Percentiles rank a stretch among this genome's conserved stretches.
Conservation (phyloP, 2,888 invertebrate species). For the Parasteatoda lunata region DNA sequence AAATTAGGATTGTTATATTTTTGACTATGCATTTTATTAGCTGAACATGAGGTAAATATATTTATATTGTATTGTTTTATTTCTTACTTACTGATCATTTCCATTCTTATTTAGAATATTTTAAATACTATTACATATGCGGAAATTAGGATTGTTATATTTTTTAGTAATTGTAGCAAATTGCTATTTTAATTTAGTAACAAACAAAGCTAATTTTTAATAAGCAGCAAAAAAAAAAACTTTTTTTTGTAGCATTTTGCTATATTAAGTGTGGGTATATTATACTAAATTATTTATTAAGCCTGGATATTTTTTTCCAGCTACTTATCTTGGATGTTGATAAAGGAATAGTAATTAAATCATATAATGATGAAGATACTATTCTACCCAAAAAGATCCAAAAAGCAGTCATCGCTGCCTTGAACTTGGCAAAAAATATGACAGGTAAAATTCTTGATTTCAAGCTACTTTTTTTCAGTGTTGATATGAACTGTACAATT, state of each 20-base stretch:
- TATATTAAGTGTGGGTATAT: background rate
- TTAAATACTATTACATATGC: no score
- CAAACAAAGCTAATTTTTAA: no score
- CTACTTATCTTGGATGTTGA: constrained; percentile 83
- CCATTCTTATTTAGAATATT: no score
- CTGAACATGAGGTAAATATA: constrained; percentile 77
- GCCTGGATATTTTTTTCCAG: constrained; percentile 69
- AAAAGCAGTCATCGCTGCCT: constrained; percentile 81
- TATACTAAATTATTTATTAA: background rate
- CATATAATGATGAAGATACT: constrained; percentile 85
- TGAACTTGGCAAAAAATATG: constrained; percentile 75
- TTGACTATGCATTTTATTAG: no score
- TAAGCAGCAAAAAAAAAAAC: no score
- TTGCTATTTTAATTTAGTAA: no score
- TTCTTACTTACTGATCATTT: background rate
- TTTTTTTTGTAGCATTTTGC: background rate
- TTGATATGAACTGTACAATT: background rate
- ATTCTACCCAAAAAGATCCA: constrained; percentile 83
- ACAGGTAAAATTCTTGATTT: constrained; percentile 71
- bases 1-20: no score
- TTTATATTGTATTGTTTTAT: constrained; percentile 7
- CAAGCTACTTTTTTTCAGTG: background rate
- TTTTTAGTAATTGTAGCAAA: no score
- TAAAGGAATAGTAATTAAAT: constrained; percentile 77
- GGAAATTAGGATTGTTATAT: no score